Base-by-base conservation (phyloP, 2,888 invertebrate genomes). In the Zhuqinia jingwanae region DNA sequence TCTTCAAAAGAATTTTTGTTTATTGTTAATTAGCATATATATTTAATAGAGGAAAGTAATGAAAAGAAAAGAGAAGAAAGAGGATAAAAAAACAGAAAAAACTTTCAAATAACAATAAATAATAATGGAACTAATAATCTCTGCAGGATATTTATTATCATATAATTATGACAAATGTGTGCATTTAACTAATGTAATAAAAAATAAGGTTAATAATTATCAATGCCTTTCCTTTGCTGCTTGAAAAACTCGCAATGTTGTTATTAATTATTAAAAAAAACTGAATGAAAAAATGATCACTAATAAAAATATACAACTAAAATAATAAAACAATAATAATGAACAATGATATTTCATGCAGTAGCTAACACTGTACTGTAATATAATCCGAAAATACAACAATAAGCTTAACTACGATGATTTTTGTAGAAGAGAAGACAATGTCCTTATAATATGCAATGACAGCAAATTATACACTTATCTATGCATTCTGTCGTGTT, bases 161-260 rank as follows among this genome's bases (percentile, higher is more conserved):
- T 13, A 8, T n/a, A n/a, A 70, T 50, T 73, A 53, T 73, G 36
- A 58, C 36, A 76, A 76, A 76, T 56, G 56, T 76, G 60, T 60
- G 45, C 58, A 50, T 76, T 75, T 75, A 63, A 22, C 36, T 36
- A 20, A 76, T 45, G 50, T 27, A 22, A 60, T 36, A 77, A 53
- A 22, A 60, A 36, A 77, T 2, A 68, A 65, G n/a, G 13, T 45
- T 53, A 76, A 58, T 22, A 45, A 36, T 63, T 65, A 76, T 76
- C 65, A 76, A 76, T 83, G 83, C 83, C 63, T 76, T 68, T 83
- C 50, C 53, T 76, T 76, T 36, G 75, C 60, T 82, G 82, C 82
- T 82, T 82, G 73, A 45, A 47, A 42, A 20, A 58, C 15, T 75
- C 20, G 56, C 58, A 25, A 73, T 73, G 47, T 73, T 53, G 36